Percentiles rank a stretch among this genome's conserved stretches.
These are phyloP conservation scores for Lucifuga dentata DNA, from an alignment of 2,113 vertebrate species.

Conservation along the genomic window DNA sequence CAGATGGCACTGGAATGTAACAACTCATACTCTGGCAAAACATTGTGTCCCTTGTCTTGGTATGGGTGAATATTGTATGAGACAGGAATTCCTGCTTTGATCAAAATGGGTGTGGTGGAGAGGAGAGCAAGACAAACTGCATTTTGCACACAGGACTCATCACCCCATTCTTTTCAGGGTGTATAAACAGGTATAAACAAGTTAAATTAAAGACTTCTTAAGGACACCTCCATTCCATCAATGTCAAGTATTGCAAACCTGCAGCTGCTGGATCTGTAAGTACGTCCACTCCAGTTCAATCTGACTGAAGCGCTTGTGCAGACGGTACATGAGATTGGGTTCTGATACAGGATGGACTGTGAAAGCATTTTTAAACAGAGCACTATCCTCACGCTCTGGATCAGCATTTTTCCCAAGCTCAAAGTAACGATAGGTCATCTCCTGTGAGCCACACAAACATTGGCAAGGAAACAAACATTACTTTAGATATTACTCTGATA, in stretches of 20 bases:
- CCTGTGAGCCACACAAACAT: constrained; percentile 75
- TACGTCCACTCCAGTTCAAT: constrained; percentile 92
- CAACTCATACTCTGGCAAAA: constrained; percentile 22
- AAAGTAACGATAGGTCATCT: constrained; percentile 90
- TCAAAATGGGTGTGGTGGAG: constrained; percentile 12
- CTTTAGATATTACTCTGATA: no score
- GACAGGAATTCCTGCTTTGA: constrained; percentile 37
- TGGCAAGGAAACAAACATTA: neutral
- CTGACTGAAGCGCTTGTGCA: constrained; percentile 93
- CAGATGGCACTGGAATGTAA: constrained; percentile 23
- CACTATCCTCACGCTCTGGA: constrained; percentile 89
- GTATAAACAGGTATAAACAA: no score
- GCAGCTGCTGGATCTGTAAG: constrained; percentile 92
- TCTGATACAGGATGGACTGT: constrained; percentile 93
- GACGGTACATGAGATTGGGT: constrained; percentile 91
- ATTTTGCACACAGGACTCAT: constrained; percentile 16
- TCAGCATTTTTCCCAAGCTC: constrained; percentile 93
- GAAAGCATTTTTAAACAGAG: constrained; percentile 87
- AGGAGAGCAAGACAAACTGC: constrained; percentile 14
- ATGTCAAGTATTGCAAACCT: constrained; percentile 80
- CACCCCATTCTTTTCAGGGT: no score
- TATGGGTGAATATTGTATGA: constrained; percentile 31
- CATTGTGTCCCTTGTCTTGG: neutral
- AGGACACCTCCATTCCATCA: no score
- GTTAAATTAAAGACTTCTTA: no score